These are phyloP conservation scores for Adrianichthys oophorus DNA, from an alignment of 2,797 vertebrate species.

Conservation along the genomic window DNA sequence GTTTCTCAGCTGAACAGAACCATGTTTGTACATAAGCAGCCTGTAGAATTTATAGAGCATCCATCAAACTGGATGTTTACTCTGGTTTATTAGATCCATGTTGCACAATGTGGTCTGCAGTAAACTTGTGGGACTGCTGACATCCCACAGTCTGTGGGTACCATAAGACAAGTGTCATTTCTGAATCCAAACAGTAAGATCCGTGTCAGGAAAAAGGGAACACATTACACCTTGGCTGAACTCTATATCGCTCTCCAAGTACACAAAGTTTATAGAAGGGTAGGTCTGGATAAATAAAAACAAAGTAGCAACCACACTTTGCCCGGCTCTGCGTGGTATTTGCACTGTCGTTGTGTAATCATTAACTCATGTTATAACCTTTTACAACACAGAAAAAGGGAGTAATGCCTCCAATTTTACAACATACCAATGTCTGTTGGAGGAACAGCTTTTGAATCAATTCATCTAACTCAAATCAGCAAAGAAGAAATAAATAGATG, in stretches of 20 bases:
- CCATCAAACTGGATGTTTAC: neutral
- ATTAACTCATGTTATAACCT: slow-evolving; percentile 69
- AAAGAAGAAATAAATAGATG: slow-evolving; percentile 9
- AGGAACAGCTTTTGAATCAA: slow-evolving; percentile 16
- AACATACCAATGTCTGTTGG: slow-evolving; percentile 16
- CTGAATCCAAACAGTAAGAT: slow-evolving; percentile 33
- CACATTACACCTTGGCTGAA: slow-evolving; percentile 33
- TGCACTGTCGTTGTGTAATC: slow-evolving; percentile 60
- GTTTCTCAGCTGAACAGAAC: neutral
- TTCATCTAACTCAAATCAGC: slow-evolving; percentile 10
- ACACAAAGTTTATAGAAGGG: slow-evolving; percentile 23
- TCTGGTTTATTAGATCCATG: neutral
- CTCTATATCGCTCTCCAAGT: slow-evolving; percentile 14
- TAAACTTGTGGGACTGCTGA: neutral
- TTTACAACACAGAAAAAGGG: slow-evolving; percentile 33
- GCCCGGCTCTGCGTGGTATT: slow-evolving; percentile 43
- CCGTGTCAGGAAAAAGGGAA: slow-evolving; percentile 42
- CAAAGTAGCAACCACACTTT: slow-evolving; percentile 47
- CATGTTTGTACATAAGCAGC: neutral
- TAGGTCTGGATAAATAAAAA: slow-evolving; percentile 48
- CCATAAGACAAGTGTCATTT: slow-evolving; percentile 35
- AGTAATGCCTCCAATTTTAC: slow-evolving; percentile 64
- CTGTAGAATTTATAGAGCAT: neutral
- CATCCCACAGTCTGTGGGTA: neutral
- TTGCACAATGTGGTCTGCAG: slow-evolving; percentile 1